Conservation (phyloP, 2,113 vertebrate species). For the Eidolon helvum region DNA sequence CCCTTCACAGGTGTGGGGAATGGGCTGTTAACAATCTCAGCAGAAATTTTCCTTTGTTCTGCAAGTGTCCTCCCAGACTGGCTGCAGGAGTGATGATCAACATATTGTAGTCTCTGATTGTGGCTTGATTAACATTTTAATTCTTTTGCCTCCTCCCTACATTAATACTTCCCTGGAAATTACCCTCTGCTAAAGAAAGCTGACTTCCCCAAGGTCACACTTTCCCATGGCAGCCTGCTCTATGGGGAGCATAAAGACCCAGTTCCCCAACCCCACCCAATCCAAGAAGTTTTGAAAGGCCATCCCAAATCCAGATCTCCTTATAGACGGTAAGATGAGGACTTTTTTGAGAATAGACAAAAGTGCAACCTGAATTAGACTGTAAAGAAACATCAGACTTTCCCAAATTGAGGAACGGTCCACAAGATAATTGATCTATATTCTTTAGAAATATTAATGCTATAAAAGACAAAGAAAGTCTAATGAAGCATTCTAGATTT, state of each 20-base stretch:
- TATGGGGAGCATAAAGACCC: neutral
- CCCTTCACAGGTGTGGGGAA: too few species aligned
- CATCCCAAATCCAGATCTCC: neutral
- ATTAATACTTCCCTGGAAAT: neutral
- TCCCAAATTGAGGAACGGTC: neutral
- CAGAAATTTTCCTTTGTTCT: too few species aligned
- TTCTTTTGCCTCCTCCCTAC: too few species aligned
- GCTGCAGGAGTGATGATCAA: too few species aligned
- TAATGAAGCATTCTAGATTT: neutral
- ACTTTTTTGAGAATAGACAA: neutral
- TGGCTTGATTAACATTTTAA: too few species aligned
- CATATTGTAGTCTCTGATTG: too few species aligned
- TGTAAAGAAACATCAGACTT: neutral
- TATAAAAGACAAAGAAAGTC: neutral
- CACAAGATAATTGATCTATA: neutral
- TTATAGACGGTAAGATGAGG: neutral
- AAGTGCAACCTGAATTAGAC: neutral
- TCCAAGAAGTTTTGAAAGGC: neutral
- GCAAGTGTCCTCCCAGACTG: too few species aligned
- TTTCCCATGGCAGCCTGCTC: neutral
- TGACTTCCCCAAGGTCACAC: neutral
- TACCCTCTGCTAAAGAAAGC: neutral
- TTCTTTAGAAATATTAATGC: neutral
- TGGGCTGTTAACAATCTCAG: too few species aligned
- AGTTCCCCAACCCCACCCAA: neutral